Evolutionary conservation across 2,797 vertebrate genomes (phyloP).

Genomic region (Stomatorhinus walkeri): DNA sequence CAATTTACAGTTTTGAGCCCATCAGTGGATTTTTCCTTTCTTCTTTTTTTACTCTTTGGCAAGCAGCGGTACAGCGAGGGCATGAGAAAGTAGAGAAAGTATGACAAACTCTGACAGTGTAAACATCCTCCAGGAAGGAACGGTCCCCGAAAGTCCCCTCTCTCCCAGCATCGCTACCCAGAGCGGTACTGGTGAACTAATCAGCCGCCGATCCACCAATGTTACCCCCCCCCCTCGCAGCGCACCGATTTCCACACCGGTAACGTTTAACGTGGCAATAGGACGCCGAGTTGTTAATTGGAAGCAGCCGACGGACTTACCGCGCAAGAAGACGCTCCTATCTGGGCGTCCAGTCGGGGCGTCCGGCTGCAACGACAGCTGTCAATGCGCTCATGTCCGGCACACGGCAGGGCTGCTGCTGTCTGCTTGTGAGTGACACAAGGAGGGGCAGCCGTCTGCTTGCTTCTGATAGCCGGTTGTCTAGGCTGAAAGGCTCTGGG

Average conservation of each 20-base stretch:
- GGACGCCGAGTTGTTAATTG: neutral
- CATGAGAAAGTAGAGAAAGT: conserved; percentile 35
- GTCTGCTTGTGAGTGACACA: conserved; percentile 19
- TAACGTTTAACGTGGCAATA: neutral
- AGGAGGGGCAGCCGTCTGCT: conserved; percentile 34
- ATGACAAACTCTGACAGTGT: conserved; percentile 25
- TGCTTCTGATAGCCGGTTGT: conserved; percentile 39
- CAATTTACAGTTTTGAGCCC: neutral
- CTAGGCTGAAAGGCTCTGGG: conserved; percentile 32
- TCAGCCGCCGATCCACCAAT: neutral
- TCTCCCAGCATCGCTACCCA: neutral
- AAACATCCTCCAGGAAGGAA: conserved; percentile 6
- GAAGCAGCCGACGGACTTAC: conserved; percentile 28
- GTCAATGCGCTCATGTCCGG: conserved; percentile 33
- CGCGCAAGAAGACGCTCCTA: conserved; percentile 28
- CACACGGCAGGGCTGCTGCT: conserved; percentile 4
- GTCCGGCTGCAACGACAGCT: conserved; percentile 25
- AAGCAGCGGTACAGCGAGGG: conserved; percentile 12
- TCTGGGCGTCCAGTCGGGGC: conserved; percentile 27
- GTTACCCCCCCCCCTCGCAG: neutral
- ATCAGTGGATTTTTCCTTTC: neutral
- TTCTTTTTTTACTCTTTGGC: conserved; percentile 29
- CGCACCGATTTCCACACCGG: neutral
- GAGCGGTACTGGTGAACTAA: neutral
- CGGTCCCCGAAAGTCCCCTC: neutral